A percentile compares a stretch with the other conserved stretches of the same genome.
Conservation (phyloP, 2,113 vertebrate genomes). For the Nothobranchius furzeri region DNA sequence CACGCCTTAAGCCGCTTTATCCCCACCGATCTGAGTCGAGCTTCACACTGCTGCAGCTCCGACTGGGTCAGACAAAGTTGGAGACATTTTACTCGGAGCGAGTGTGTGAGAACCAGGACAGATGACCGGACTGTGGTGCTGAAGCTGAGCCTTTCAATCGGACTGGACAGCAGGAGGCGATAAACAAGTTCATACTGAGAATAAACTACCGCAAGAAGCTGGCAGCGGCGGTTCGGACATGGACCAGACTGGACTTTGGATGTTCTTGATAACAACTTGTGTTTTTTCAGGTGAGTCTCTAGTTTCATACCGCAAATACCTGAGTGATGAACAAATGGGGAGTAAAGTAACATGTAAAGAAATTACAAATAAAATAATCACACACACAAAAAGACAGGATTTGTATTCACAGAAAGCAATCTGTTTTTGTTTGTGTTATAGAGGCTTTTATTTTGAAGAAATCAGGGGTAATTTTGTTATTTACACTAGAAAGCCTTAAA, state of each 20-base stretch:
- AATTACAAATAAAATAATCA: too few species aligned
- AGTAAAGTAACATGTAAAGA: too few species aligned
- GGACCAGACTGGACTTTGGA: conserved; percentile 63
- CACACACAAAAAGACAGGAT: too few species aligned
- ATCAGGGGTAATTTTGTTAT: too few species aligned
- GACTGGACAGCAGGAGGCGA: too few species aligned
- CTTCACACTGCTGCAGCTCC: conserved; percentile 37
- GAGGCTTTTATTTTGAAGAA: too few species aligned
- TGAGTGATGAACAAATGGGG: too few species aligned
- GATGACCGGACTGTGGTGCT: conserved; percentile 32
- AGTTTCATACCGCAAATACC: background rate
- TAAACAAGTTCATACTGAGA: conserved; percentile 43
- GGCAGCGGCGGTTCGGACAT: conserved; percentile 59
- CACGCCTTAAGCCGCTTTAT: conserved; percentile 76
- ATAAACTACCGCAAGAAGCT: conserved; percentile 54
- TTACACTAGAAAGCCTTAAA: too few species aligned
- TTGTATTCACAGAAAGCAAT: too few species aligned
- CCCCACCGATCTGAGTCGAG: conserved; percentile 44
- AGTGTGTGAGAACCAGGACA: background rate
- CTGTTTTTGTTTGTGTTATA: too few species aligned
- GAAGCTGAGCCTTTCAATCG: conserved; percentile 4
- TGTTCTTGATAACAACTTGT: conserved; percentile 66
- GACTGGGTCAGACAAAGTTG: conserved; percentile 31
- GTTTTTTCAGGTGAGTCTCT: conserved; percentile 60
- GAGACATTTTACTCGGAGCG: background rate